A percentile compares a stretch with the other conserved stretches of the same genome.
These are phyloP conservation scores for Platichthys stellatus DNA, from an alignment of 2,113 vertebrate species.

Conservation along the genomic window DNA sequence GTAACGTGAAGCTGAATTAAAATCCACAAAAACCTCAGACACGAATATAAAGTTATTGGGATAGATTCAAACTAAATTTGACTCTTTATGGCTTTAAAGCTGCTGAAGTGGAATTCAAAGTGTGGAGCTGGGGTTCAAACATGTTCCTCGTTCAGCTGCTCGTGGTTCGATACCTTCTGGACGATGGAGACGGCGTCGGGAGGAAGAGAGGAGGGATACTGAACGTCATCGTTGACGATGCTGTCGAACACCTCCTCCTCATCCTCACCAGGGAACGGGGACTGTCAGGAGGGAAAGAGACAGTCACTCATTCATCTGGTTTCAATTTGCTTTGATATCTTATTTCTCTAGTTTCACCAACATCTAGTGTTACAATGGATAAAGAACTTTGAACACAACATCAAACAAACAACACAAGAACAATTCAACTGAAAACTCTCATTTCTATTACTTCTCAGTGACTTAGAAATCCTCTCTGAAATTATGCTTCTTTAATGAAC, in stretches of 20 bases:
- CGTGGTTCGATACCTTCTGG: slow-evolving; percentile 84
- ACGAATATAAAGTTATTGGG: background rate
- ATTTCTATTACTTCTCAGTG: too few species aligned
- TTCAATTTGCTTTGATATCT: background rate
- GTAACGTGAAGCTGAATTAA: background rate
- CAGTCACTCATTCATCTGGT: background rate
- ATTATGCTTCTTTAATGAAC: too few species aligned
- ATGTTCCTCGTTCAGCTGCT: too few species aligned
- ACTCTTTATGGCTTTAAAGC: too few species aligned
- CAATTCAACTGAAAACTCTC: too few species aligned
- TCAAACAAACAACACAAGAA: background rate
- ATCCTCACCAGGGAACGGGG: slow-evolving; percentile 95
- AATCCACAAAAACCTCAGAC: background rate
- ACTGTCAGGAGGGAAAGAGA: slow-evolving; percentile 69
- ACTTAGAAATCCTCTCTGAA: too few species aligned
- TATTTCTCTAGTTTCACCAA: too few species aligned
- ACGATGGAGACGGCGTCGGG: slow-evolving; percentile 87
- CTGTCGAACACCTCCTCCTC: slow-evolving; percentile 98
- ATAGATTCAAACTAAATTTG: background rate
- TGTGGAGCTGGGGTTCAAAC: too few species aligned
- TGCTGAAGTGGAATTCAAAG: too few species aligned
- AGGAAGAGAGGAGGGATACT: slow-evolving; percentile 88
- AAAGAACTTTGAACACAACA: background rate
- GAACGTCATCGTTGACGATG: slow-evolving; percentile 92
- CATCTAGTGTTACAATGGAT: background rate